Base-by-base conservation (phyloP, 1,140 invertebrate genomes). In the Leptestheria dahalacensis region DNA sequence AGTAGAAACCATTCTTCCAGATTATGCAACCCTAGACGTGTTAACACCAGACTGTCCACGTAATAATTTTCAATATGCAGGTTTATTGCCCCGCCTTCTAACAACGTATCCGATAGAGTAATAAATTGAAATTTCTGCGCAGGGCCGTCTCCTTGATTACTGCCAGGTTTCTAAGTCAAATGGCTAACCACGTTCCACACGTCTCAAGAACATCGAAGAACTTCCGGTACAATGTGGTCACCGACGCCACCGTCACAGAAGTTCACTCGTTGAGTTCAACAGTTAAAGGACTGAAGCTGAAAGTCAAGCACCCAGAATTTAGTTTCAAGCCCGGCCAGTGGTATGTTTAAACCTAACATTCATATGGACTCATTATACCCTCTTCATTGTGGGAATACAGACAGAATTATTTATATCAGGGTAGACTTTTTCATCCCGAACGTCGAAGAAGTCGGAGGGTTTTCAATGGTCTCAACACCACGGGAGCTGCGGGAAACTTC, bases 391-490 rank as follows among this genome's bases (percentile, higher is more conserved):
- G n/a, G n/a, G n/a, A n/a, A n/a, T n/a, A n/a, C n/a, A n/a, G n/a
- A n/a, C n/a, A n/a, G n/a, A n/a, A n/a, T n/a, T n/a, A n/a, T 28
- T 57, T 29, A 29, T 33, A 64, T 23, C 63, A 73, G 72, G 72
- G 67, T 74, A 6, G 72, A 74, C 62, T 68, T 71, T 50, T 65
- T 67, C 55, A 69, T 72, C 9, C 71, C 72, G 49, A 65, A 65
- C 48, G 53, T 71, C 4, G 56, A 64, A 3, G 64, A 64, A 58
- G 66, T 74, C 15, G 68, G 69, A 23, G 72, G 72, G 9, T 74
- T 67, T 62, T 72, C 71, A 18, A 72, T 74, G 65, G 69, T 63
- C 52, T 72, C 71, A 3, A 61, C 69, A 53, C 70, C 71, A 15
- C 29, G 61, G 48, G 55, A 64, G 12, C 61, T 72, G 6, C 23